Evolutionary conservation across 2,797 vertebrate species (phyloP).

Genomic region (Darevskia nairensis): DNA sequence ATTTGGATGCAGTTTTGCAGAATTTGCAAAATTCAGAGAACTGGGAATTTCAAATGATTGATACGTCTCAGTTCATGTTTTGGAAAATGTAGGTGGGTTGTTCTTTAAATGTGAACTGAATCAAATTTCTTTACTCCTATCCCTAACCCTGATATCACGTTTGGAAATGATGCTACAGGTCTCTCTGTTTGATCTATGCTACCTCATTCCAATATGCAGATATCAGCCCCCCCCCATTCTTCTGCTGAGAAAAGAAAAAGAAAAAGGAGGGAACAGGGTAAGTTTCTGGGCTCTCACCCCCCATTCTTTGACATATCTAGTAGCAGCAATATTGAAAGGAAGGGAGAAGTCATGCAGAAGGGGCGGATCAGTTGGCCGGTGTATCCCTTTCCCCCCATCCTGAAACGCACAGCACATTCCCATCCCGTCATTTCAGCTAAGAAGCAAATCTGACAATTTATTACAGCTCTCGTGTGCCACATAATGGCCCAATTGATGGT

Average conservation of each 20-base stretch:
- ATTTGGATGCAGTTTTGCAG: too few relatives aligned
- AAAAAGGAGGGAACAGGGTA: not conserved
- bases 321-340: conserved; percentile 32
- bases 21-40: too few relatives aligned
- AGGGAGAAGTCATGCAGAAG: conserved; percentile 52
- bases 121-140: too few relatives aligned
- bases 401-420: conserved; percentile 72
- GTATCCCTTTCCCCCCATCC: conserved; percentile 44
- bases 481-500: conserved; percentile 78
- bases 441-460: conserved; percentile 81
- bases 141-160: too few relatives aligned
- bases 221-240: not conserved
- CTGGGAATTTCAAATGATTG: too few relatives aligned
- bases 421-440: conserved; percentile 75
- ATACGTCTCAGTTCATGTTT: too few relatives aligned
- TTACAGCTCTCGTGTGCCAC: conserved; percentile 76
- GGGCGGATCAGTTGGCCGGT: conserved; percentile 55
- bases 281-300: not conserved
- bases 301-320: conserved; percentile 40
- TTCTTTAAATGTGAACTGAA: too few relatives aligned
- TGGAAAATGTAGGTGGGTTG: too few relatives aligned
- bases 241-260: conserved; percentile 31
- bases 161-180: not conserved
- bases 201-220: not conserved
- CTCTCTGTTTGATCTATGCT: not conserved